Evolutionary conservation across 1,140 invertebrate species (phyloP), one percentile per base, ranked within the genome.

Genomic region (Tetragonula clypearis): DNA sequence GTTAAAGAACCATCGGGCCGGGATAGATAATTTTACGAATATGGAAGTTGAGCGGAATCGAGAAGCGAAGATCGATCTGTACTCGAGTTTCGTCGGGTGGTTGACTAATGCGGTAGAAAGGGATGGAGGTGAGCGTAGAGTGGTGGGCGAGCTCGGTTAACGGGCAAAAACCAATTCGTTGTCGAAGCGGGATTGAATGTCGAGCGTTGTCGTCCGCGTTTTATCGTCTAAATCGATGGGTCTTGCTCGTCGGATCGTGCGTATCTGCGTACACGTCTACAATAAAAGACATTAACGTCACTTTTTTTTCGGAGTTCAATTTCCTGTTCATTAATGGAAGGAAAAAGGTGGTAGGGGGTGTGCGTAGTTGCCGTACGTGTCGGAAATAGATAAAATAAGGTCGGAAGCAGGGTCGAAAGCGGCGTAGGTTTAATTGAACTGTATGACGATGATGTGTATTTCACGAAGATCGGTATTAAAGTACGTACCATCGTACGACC

Each of bases 81-180:
- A 60, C 88, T 87, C 83, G 79, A 90, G 83, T 90, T 90, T 90
- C 88, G 69, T 65, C 30, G 86, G 72, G 53, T 85, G 83, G 79
- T 87, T 84, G 89, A 86, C 89, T 90, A 90, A 90, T 90, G 73
- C 73, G 66, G 69, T 49, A 19, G 80, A 71, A 72, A 68, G 68
- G 79, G 62, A 60, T 12, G 71, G 41, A 19, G n/a, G 26, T 0
- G n/a, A 21, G 19, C 35, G 56, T 26, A 6, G 73, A 71, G 73
- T n/a, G 80, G 53, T n/a, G 80, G 55, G 60, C 41, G 86, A 80
- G 84, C 76, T 87, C 84, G 83, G 82, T 90, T 87, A 90, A 87
- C 88, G 88, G 79, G 88, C 82, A 90, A 90, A 90, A 90, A 90
- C 89, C 88, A 88, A 90, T 90, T 90, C 89, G 86, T 90, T 78